Evolutionary conservation across 2,888 invertebrate species (phyloP), one percentile per base, ranked within the genome.

Genomic region (Drosophila koepferae): DNA sequence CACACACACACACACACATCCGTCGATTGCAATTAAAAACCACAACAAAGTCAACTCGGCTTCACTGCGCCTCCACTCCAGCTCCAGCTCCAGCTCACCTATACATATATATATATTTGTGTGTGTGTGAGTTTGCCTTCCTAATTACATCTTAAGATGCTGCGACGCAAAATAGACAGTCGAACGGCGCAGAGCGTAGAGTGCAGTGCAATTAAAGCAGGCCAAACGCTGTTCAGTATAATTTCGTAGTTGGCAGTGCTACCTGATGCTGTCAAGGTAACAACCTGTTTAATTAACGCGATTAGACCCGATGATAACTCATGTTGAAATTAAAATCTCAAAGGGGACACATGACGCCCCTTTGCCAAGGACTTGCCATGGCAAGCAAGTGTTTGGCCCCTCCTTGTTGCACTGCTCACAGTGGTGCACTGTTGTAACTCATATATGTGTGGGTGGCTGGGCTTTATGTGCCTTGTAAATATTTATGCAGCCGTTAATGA

Each of bases 401-500:
- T 46, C 60, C 36, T 60, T 59, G 72, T 9, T 68, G 75, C 55
- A 46, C 31, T 23, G 23, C 46, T 60, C 54, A 59, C 48, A 18
- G 9, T n/a, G 48, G 16, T 61, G 62, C 63, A 61, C 41, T 46
- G 59, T 23, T 12, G 36, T 20, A 12, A 18, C 14, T 59, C 55
- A 53, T 36, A 62, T 36, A 16, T 28, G 48, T 53, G 20, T 44
- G 49, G 53, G 23, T 44, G 49, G 54, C 48, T 70, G 73, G 46
- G 63, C 71, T 77, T 69, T 86, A 80, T 90, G 84, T 72, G 63
- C 73, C 86, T 82, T 89, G 86, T 89, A 86, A 86, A 86, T 90
- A 90, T 90, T 90, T 86, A 86, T 89, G 88, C 90, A 80, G 53
- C 68, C 77, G 72, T 77, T 86, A 90, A 86, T 86, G 90, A 86